Percentiles rank a stretch among this genome's conserved stretches.
phyloP scores from a whole-genome alignment of 2,888 invertebrate species.

The Xanthia icteritia region DNA sequence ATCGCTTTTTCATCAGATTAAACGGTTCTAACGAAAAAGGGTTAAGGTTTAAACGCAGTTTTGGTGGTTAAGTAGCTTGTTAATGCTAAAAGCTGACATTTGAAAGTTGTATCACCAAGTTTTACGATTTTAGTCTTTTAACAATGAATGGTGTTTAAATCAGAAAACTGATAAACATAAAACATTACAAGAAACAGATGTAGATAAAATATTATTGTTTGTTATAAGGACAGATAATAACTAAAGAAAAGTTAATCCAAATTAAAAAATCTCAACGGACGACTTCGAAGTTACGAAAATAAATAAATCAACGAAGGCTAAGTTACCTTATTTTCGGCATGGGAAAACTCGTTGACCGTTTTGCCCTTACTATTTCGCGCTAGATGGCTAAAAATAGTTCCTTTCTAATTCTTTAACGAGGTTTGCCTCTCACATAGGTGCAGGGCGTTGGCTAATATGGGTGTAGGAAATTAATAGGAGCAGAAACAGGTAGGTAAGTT shows the following conservation, averaged over 20 bases:
- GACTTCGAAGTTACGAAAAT: not conserved
- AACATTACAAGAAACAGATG: not conserved
- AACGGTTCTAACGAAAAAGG: constrained; percentile 17
- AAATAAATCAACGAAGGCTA: not conserved
- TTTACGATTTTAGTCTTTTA: constrained; percentile 1
- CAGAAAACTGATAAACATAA: not conserved
- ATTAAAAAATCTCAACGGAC: not conserved
- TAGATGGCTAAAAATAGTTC: constrained; percentile 62
- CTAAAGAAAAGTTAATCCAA: not conserved
- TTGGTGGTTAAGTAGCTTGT: constrained; percentile 5
- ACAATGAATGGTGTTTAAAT: not conserved
- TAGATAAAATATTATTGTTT: not conserved
- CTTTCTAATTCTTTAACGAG: constrained; percentile 66
- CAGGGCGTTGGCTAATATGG: constrained; percentile 64
- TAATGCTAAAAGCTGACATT: constrained; percentile 33
- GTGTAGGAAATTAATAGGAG: constrained; percentile 67
- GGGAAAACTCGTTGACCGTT: constrained; percentile 38
- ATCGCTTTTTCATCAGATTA: constrained; percentile 28
- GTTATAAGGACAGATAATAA: not conserved
- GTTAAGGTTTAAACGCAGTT: constrained; percentile 9
- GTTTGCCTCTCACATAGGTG: constrained; percentile 58
- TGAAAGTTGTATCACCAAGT: constrained; percentile 8
- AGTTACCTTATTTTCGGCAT: not conserved
- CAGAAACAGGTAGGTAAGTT: constrained; percentile 47
- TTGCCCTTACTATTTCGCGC: constrained; percentile 41